phyloP scores from a whole-genome alignment of 2,888 invertebrate species.

The Caenorhabditis macrosperma region DNA sequence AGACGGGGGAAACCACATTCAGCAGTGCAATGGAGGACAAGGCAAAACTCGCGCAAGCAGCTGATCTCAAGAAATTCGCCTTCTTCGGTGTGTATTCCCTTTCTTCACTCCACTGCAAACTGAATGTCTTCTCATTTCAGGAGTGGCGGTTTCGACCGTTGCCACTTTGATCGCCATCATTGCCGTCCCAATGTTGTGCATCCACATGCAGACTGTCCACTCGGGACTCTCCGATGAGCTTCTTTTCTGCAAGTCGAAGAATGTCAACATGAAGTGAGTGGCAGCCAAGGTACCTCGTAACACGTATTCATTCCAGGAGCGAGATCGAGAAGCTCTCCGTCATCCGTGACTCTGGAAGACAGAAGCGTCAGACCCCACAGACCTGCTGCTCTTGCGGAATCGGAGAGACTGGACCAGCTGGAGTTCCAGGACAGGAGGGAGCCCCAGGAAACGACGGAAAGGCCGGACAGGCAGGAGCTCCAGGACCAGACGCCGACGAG shows the following conservation, averaged over 20 bases:
- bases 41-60: constrained; percentile 73
- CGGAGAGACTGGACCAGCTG: constrained; percentile 60
- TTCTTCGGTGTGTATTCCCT: constrained; percentile 71
- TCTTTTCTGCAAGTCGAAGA: constrained; percentile 69
- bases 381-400: constrained; percentile 61
- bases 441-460: constrained; percentile 59
- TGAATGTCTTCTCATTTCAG: too few relatives aligned
- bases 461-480: constrained; percentile 57
- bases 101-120: too few relatives aligned
- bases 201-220: constrained; percentile 74
- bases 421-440: constrained; percentile 64
- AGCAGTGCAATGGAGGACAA: constrained; percentile 66
- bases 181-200: constrained; percentile 67
- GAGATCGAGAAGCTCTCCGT: constrained; percentile 39
- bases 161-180: constrained; percentile 69
- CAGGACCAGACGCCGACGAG: constrained; percentile 61
- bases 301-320: neutral
- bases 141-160: constrained; percentile 68
- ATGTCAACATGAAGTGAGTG: constrained; percentile 44
- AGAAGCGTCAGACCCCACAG: constrained; percentile 57
- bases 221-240: constrained; percentile 73
- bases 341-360: constrained; percentile 41
- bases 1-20: constrained; percentile 13
- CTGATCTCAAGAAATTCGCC: constrained; percentile 75
- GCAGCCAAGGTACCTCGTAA: constrained; percentile 4